A percentile compares a stretch with the other conserved stretches of the same genome.
phyloP scores from a whole-genome alignment of 2,888 invertebrate species.

The Harpagoxenus sublaevis region DNA sequence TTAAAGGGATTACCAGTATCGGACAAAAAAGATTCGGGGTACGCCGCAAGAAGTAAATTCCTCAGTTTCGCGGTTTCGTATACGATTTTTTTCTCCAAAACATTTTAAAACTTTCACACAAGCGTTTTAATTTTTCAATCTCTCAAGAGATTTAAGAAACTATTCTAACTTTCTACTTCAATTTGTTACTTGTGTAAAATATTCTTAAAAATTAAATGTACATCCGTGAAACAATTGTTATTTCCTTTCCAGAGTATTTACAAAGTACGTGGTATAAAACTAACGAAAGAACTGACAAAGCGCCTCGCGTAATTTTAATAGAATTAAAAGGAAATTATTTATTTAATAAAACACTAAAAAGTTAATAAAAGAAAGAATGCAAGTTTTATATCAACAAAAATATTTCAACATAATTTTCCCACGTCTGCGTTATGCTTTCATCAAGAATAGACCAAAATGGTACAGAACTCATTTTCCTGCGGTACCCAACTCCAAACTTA shows the following conservation, averaged over 20 bases:
- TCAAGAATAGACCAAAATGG: background rate
- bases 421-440: background rate
- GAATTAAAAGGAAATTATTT: background rate
- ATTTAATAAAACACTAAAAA: background rate
- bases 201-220: background rate
- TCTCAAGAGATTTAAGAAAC: background rate
- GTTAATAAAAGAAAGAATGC: background rate
- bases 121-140: slow-evolving; percentile 1
- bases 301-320: background rate
- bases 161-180: background rate
- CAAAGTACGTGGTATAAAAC: background rate
- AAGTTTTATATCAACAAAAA: background rate
- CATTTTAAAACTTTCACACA: slow-evolving; percentile 21
- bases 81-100: background rate
- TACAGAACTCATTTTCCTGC: background rate
- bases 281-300: background rate
- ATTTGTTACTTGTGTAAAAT: background rate
- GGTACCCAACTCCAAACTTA: slow-evolving; percentile 10
- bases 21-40: slow-evolving; percentile 5
- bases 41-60: slow-evolving; percentile 18
- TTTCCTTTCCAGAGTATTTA: background rate
- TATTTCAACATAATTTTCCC: background rate
- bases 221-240: background rate
- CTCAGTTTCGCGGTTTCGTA: slow-evolving; percentile 5
- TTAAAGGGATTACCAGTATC: slow-evolving; percentile 60